phyloP scores from a whole-genome alignment of 2,888 invertebrate species.

The Tuta absoluta region DNA sequence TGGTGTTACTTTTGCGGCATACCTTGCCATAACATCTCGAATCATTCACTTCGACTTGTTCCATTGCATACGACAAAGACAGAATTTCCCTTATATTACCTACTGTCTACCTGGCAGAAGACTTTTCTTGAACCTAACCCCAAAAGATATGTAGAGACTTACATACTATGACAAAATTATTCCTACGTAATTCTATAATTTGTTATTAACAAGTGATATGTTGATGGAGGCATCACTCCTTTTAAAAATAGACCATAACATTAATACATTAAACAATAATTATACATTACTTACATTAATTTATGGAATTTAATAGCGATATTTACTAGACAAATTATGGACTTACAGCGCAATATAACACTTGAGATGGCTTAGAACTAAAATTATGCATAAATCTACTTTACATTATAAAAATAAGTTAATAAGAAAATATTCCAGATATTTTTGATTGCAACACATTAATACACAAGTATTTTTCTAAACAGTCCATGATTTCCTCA shows the following conservation, averaged over 20 bases:
- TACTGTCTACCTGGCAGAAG: constrained; percentile 47
- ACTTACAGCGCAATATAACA: constrained; percentile 68
- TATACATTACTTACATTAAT: constrained; percentile 59
- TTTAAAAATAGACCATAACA: constrained; percentile 65
- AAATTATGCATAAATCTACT: constrained; percentile 57
- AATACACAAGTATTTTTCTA: constrained; percentile 9
- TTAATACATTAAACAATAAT: constrained; percentile 63
- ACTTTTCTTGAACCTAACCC: constrained; percentile 49
- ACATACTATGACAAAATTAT: constrained; percentile 71
- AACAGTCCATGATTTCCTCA: constrained; percentile 3
- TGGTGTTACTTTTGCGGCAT: background rate
- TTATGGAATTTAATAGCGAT: constrained; percentile 57
- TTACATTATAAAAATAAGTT: constrained; percentile 67
- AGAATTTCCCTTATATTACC: constrained; percentile 45
- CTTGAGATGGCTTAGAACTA: constrained; percentile 75
- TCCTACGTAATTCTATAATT: constrained; percentile 72
- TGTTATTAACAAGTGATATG: constrained; percentile 81
- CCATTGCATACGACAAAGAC: constrained; percentile 46
- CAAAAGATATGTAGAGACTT: constrained; percentile 72
- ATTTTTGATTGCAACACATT: constrained; percentile 61
- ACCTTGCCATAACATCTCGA: constrained; percentile 39
- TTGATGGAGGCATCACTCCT: constrained; percentile 76
- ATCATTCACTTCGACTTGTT: constrained; percentile 38
- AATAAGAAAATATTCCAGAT: constrained; percentile 62
- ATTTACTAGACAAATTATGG: constrained; percentile 52